Percentiles rank a stretch among this genome's conserved stretches.
Conservation (phyloP, 1,140 invertebrate genomes). For the Atopsyche davidsoni region DNA sequence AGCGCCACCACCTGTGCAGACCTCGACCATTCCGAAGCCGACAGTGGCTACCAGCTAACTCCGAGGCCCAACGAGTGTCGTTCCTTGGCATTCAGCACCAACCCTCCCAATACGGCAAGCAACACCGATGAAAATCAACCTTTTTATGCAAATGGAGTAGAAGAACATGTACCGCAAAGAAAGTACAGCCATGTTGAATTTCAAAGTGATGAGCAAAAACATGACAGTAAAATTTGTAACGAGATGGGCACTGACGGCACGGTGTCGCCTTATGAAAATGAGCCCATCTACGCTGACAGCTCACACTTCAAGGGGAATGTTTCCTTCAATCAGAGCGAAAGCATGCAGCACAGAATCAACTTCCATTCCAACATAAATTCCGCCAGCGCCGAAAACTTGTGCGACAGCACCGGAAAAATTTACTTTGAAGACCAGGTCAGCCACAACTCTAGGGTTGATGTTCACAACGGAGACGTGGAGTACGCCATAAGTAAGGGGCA, state of each 20-base stretch:
- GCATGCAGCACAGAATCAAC: too few species aligned
- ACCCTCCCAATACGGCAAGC: too few species aligned
- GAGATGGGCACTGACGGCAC: slow-evolving; percentile 9
- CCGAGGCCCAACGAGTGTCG: too few species aligned
- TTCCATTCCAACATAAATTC: too few species aligned
- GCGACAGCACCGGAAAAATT: slow-evolving; percentile 13
- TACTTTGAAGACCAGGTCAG: slow-evolving; percentile 21
- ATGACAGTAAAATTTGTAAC: too few species aligned
- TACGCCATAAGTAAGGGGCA: neutral
- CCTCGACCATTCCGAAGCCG: neutral
- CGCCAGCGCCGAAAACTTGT: neutral
- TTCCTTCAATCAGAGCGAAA: too few species aligned
- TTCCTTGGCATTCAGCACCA: too few species aligned
- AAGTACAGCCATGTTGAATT: too few species aligned
- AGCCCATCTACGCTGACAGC: slow-evolving; percentile 12
- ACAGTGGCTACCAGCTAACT: slow-evolving; percentile 2
- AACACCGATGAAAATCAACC: slow-evolving; percentile 2
- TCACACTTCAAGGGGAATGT: neutral
- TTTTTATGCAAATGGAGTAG: slow-evolving; percentile 1
- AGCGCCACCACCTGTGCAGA: slow-evolving; percentile 2
- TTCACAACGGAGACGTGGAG: slow-evolving; percentile 2
- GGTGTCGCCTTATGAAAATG: slow-evolving; percentile 16
- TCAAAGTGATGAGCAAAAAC: too few species aligned
- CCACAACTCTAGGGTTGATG: neutral
- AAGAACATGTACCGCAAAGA: too few species aligned